Conservation (phyloP, 30 jellyfish, hydroid and myxozoan genomes). For the Rhopilema esculentum region DNA sequence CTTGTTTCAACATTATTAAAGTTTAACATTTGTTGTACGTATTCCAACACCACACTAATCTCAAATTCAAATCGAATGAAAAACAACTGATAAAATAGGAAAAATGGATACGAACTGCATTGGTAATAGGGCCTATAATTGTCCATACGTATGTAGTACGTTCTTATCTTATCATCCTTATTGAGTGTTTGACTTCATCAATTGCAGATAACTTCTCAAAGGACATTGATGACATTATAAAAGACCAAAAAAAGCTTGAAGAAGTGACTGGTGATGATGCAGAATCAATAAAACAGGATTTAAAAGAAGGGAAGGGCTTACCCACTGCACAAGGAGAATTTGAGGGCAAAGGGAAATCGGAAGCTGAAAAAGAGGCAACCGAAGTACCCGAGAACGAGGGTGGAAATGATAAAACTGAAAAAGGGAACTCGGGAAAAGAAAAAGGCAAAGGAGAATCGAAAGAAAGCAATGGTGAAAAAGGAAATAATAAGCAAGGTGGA, state of each 20-base stretch:
- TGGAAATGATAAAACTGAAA: background rate
- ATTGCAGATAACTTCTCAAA: slow-evolving; percentile 49
- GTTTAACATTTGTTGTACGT: too few relatives aligned
- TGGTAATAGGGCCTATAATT: too few relatives aligned
- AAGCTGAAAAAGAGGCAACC: slow-evolving; percentile 80
- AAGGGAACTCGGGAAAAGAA: background rate
- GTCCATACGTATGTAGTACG: too few relatives aligned
- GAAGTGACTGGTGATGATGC: slow-evolving; percentile 53
- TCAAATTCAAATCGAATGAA: too few relatives aligned
- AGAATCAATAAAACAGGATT: slow-evolving; percentile 40
- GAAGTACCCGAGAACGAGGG: slow-evolving; percentile 74
- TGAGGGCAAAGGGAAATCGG: slow-evolving; percentile 64
- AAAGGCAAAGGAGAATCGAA: slow-evolving; percentile 14
- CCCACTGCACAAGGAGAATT: slow-evolving; percentile 68
- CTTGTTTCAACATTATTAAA: too few relatives aligned
- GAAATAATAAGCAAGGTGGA: slow-evolving; percentile 4
- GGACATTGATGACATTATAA: slow-evolving; percentile 55
- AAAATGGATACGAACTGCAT: too few relatives aligned
- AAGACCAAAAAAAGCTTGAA: slow-evolving; percentile 57
- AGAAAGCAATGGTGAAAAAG: slow-evolving; percentile 1
- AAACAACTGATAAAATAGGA: too few relatives aligned
- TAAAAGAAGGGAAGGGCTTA: slow-evolving; percentile 56
- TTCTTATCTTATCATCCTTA: too few relatives aligned
- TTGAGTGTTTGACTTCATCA: too few relatives aligned
- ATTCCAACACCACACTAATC: too few relatives aligned